A percentile compares a stretch with the other conserved stretches of the same genome.
These are phyloP conservation scores for Hydropsyche tenuis DNA, from an alignment of 1,140 invertebrate species.

Conservation along the genomic window DNA sequence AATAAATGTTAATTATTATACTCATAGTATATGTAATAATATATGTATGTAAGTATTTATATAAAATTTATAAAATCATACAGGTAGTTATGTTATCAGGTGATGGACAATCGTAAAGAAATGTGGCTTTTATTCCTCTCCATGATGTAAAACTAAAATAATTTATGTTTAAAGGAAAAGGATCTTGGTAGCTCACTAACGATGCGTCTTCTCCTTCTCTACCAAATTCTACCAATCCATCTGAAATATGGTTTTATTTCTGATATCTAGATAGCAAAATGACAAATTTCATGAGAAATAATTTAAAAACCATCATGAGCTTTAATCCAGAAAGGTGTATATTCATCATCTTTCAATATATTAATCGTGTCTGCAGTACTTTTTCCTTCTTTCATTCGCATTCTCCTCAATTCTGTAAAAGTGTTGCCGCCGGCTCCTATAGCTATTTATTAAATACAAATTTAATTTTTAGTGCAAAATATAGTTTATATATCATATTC, in stretches of 20 bases:
- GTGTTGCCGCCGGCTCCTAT: slow-evolving; percentile 67
- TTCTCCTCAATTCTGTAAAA: slow-evolving; percentile 66
- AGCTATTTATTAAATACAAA: slow-evolving; percentile 53
- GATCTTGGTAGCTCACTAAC: slow-evolving; percentile 63
- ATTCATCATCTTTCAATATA: slow-evolving; percentile 62
- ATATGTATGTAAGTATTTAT: background rate
- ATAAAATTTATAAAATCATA: slow-evolving; percentile 6
- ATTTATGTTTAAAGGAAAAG: slow-evolving; percentile 61
- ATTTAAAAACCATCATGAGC: slow-evolving; percentile 57
- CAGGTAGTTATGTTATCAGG: slow-evolving; percentile 49
- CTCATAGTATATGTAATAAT: background rate
- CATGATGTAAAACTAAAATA: slow-evolving; percentile 68
- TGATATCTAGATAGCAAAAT: slow-evolving; percentile 30
- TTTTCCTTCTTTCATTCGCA: slow-evolving; percentile 60
- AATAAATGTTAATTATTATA: background rate
- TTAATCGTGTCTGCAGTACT: slow-evolving; percentile 58
- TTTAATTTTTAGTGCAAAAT: background rate
- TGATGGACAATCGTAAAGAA: slow-evolving; percentile 65
- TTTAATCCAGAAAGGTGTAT: slow-evolving; percentile 65
- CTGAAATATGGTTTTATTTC: slow-evolving; percentile 50
- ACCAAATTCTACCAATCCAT: slow-evolving; percentile 65
- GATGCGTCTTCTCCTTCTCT: slow-evolving; percentile 62
- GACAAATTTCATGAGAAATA: background rate
- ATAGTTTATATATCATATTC: too few relatives aligned
- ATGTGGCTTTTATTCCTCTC: slow-evolving; percentile 66